Conservation (phyloP, 2,888 invertebrate genomes). For the Idaea straminata region DNA sequence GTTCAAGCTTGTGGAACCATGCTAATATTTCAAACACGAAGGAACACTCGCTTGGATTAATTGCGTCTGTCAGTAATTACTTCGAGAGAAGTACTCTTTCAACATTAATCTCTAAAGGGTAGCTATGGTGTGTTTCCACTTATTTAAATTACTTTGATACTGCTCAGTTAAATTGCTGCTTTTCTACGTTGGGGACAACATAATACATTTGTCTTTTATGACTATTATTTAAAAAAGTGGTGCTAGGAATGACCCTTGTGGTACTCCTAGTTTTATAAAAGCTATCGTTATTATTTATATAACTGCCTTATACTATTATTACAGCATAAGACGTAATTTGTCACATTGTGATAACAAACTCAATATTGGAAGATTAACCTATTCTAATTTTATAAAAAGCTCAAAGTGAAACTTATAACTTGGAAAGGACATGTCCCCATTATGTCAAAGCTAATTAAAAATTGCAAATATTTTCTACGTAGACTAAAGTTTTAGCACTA, state of each 20-base stretch:
- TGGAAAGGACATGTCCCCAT: no score
- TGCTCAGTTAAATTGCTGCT: neutral
- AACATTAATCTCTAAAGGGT: conserved; percentile 40
- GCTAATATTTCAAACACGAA: conserved; percentile 29
- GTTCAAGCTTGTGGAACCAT: conserved; percentile 30
- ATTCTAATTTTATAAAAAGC: no score
- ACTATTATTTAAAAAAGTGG: conserved; percentile 9
- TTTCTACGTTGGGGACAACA: neutral
- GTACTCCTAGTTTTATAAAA: neutral
- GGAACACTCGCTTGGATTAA: conserved; percentile 35
- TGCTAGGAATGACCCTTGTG: neutral
- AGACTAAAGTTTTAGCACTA: neutral
- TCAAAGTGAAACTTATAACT: no score
- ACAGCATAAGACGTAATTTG: no score
- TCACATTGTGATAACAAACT: no score
- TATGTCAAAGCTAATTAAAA: neutral
- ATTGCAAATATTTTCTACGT: neutral
- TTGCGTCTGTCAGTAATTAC: conserved; percentile 43
- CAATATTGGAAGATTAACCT: no score
- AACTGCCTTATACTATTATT: no score
- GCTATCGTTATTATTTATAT: neutral
- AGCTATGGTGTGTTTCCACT: conserved; percentile 31
- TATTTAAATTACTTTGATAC: conserved; percentile 4
- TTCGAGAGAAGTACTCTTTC: conserved; percentile 41
- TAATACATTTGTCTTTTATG: neutral